These are phyloP conservation scores for Gnatocerus cornutus DNA, from an alignment of 2,888 invertebrate genomes.

Conservation along the genomic window DNA sequence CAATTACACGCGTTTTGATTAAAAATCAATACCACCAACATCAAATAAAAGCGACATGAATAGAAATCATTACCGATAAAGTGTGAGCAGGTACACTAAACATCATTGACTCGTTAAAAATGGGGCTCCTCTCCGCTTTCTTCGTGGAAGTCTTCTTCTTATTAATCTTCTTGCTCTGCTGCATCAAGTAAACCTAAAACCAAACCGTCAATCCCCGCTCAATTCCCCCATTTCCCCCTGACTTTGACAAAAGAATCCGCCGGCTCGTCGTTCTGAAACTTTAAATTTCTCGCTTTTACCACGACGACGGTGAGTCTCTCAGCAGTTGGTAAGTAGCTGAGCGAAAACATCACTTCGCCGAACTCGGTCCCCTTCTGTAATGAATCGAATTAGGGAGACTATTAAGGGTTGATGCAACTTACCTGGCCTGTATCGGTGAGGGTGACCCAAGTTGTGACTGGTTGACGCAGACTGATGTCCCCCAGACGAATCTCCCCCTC, in stretches of 20 bases:
- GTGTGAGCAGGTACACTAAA: conserved; percentile 85
- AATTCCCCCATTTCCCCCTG: not conserved
- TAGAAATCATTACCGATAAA: conserved; percentile 73
- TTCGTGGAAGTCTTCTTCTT: conserved; percentile 88
- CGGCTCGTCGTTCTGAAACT: conserved; percentile 73
- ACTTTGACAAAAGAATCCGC: conserved; percentile 87
- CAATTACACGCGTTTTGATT: conserved; percentile 8
- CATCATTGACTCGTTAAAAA: conserved; percentile 90
- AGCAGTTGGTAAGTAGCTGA: conserved; percentile 88
- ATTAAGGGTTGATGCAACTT: conserved; percentile 49
- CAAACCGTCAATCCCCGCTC: not conserved
- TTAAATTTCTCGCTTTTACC: conserved; percentile 84
- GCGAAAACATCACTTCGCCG: conserved; percentile 87
- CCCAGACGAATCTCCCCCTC: conserved; percentile 81
- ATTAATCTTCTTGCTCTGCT: conserved; percentile 86
- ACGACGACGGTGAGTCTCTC: conserved; percentile 85
- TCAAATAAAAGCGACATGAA: not conserved
- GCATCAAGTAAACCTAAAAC: conserved; percentile 82
- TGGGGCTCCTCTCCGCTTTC: conserved; percentile 82
- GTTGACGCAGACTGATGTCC: conserved; percentile 77
- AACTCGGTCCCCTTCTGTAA: conserved; percentile 77
- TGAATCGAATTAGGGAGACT: conserved; percentile 14
- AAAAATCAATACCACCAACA: conserved; percentile 22
- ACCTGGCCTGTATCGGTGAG: conserved; percentile 83
- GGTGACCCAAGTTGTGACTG: conserved; percentile 86